These are phyloP conservation scores for Casuarius casuarius DNA, from an alignment of 2,113 vertebrate genomes.

Conservation along the genomic window DNA sequence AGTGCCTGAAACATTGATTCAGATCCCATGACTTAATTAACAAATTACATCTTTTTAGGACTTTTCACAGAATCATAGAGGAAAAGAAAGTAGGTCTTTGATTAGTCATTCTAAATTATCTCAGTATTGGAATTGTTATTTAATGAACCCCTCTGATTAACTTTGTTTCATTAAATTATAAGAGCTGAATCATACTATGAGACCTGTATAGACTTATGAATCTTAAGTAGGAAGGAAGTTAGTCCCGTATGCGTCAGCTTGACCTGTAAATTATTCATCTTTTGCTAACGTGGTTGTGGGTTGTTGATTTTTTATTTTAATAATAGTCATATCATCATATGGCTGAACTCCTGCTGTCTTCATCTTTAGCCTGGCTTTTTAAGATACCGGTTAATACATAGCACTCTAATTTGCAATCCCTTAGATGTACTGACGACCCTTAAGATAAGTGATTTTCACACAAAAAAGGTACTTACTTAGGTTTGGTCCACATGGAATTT, in stretches of 20 bases:
- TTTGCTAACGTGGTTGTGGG: not conserved
- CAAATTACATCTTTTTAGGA: constrained; percentile 32
- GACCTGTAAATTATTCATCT: not conserved
- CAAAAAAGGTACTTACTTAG: not conserved
- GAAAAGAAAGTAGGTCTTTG: constrained; percentile 37
- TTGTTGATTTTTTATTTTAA: not conserved
- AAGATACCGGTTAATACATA: not conserved
- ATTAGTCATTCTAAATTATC: constrained; percentile 57
- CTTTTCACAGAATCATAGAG: constrained; percentile 3
- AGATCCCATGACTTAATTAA: constrained; percentile 29
- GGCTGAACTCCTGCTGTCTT: not conserved
- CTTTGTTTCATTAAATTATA: constrained; percentile 38
- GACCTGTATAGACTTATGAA: constrained; percentile 40
- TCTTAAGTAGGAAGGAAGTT: not conserved
- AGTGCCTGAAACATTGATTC: not conserved
- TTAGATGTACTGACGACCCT: not conserved
- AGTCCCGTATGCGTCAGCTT: not conserved
- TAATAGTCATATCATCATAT: not conserved
- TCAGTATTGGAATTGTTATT: constrained; percentile 30
- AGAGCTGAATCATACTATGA: constrained; percentile 47
- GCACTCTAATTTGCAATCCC: not conserved
- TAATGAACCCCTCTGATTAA: constrained; percentile 50
- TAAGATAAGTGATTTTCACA: not conserved
- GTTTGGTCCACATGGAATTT: not conserved
- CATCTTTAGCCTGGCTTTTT: not conserved